Evolutionary conservation across 2,113 vertebrate species (phyloP).

Genomic region (Argyrosomus japonicus): DNA sequence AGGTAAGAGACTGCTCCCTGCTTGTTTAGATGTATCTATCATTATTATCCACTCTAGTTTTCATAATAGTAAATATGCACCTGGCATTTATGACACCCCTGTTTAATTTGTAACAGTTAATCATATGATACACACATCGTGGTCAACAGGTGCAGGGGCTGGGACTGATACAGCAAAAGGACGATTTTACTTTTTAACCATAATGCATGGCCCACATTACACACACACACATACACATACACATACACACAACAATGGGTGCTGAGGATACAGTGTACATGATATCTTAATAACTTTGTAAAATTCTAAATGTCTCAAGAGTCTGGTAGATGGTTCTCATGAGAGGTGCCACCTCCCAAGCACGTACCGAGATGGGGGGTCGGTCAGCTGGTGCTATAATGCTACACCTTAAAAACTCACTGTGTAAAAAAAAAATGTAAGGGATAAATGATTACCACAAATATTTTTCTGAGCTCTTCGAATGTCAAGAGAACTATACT

Average conservation of each 20-base stretch:
- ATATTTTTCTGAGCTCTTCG: conserved; percentile 76
- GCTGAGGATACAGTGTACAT: conserved; percentile 66
- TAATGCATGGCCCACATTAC: conserved; percentile 47
- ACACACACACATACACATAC: conserved; percentile 36
- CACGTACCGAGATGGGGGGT: conserved; percentile 5
- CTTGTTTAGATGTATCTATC: conserved; percentile 62
- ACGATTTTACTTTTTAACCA: conserved; percentile 27
- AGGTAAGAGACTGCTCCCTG: conserved; percentile 61
- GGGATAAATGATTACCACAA: conserved; percentile 61
- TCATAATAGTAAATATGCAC: conserved; percentile 50
- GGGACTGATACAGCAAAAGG: conserved; percentile 2
- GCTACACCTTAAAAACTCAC: conserved; percentile 76
- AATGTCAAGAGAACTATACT: conserved; percentile 73
- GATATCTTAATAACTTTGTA: conserved; percentile 63
- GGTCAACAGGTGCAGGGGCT: conserved; percentile 27
- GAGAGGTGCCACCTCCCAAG: conserved; percentile 29
- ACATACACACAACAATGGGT: conserved; percentile 61
- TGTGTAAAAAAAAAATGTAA: conserved; percentile 67
- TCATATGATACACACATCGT: conserved; percentile 17
- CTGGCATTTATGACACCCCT: conserved; percentile 33
- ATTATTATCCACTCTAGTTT: conserved; percentile 50
- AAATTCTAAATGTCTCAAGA: conserved; percentile 60
- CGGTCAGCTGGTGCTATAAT: conserved; percentile 72
- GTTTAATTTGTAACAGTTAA: conserved; percentile 48
- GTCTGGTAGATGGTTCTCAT: conserved; percentile 49